Percentiles rank a stretch among this genome's conserved stretches.
Evolutionary conservation across 2,888 invertebrate genomes (phyloP).

Genomic region (Sipha maydis): DNA sequence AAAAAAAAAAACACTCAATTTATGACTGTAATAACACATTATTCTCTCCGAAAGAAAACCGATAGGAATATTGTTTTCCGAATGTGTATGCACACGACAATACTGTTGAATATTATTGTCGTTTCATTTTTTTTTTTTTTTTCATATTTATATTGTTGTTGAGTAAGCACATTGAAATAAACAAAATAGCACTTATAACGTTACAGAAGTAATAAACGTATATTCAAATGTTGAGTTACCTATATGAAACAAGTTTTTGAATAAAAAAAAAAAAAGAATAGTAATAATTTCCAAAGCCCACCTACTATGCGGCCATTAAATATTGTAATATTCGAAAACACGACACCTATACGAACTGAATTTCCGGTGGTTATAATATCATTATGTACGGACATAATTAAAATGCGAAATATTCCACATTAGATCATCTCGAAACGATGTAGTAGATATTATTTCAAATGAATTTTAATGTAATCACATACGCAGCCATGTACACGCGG

Average conservation of each 20-base stretch:
- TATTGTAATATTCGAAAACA: slow-evolving; percentile 31
- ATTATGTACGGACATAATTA: slow-evolving; percentile 21
- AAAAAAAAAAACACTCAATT: too few relatives aligned
- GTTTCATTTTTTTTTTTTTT: too few relatives aligned
- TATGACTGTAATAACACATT: too few relatives aligned
- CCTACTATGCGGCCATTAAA: slow-evolving; percentile 49
- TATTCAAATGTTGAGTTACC: neutral
- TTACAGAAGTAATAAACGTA: neutral
- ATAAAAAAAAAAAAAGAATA: slow-evolving; percentile 23
- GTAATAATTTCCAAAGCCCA: slow-evolving; percentile 36
- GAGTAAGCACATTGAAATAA: too few relatives aligned
- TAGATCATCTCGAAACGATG: slow-evolving; percentile 24
- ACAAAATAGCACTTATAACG: too few relatives aligned
- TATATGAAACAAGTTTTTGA: neutral
- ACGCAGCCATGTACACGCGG: neutral
- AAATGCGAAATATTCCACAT: slow-evolving; percentile 42
- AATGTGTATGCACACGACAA: too few relatives aligned
- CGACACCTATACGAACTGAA: slow-evolving; percentile 16
- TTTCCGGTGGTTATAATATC: slow-evolving; percentile 32
- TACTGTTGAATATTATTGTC: too few relatives aligned
- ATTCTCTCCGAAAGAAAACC: too few relatives aligned
- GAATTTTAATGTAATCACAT: too few relatives aligned
- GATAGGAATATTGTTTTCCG: too few relatives aligned
- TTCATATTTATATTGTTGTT: too few relatives aligned
- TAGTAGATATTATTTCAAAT: neutral